Evolutionary conservation across 1,140 invertebrate genomes (phyloP), one percentile per base, ranked within the genome.

Genomic region (Dufourea novaeangliae): DNA sequence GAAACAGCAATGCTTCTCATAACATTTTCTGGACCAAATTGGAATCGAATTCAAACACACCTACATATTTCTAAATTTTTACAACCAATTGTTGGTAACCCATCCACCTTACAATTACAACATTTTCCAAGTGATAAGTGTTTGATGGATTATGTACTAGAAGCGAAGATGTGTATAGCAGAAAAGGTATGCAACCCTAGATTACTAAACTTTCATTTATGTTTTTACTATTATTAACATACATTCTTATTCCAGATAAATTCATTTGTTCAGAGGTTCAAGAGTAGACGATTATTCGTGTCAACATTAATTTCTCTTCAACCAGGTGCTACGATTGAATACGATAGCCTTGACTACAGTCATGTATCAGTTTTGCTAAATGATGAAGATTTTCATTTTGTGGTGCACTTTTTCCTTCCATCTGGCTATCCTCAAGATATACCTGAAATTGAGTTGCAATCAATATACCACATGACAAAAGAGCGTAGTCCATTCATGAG

Each of bases 131-230:
- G 89, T 83, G 70, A 90, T 80, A 81, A 91, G 85, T 80, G 87
- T 90, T 79, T 94, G 50, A 92, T 93, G 90, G 93, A 94, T 83
- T 95, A 94, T 90, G 92, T 94, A 29, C 90, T 90, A 20, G 91
- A 92, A 88, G 90, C 94, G 3, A 93, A 93, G 72, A 91, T 93
- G 66, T 83, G 92, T 6, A 88, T 95, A 46, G 91, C 92, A 73
- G 92, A 92, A 72, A 94, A 93, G 90, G 93, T 94, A 93, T 68
- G 63, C 64, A 54, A 62, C 41, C 14, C 64, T 20, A 50, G 25
- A 1, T 32, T 27, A 46, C 12, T 34, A 59, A 37, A 50, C 62
- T 64, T 50, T n/a, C 11, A 54, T 54, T 41, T 50, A 64, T 63
- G 0, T n/a, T 59, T 17, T 11, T 20, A 63, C 56, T 57, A 12